Evolutionary conservation across 1,140 invertebrate species (phyloP), one percentile per base, ranked within the genome.

Genomic region (Drosophila sp.): DNA sequence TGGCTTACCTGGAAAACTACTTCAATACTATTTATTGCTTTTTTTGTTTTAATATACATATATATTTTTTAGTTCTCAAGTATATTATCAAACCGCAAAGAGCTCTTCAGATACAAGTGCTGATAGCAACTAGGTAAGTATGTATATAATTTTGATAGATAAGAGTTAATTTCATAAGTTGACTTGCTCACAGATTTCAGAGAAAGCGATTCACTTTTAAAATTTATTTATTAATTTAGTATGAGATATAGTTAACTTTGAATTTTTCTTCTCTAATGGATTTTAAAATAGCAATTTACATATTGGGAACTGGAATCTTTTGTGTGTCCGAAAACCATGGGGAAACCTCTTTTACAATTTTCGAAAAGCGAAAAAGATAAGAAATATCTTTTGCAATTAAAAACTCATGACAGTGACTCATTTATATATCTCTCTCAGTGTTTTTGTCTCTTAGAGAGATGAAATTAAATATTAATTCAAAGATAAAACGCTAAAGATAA

Each of bases 1-100:
- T 29, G 27, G 25, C 2, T 63, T 74, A 66, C 73, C 30, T 25
- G 55, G 72, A 76, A 76, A 76, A 76, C 58, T 63, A 62, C 41
- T 62, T 60, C 58, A 58, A 10, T 35, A 10, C 5, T 25, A 25
- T 10, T 10, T 1, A 10, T 50, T 50, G 10, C 10, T 7, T 47
- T 25, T 41, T 41, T 41, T 41, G 30, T 32, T 56, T 32, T 56
- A 6, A 1, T 17, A 3, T 23, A 47, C 8, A 50, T 8, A 32
- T 29, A 3, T 17, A 35, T 58, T 23, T 58, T 58, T 50, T 27
- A 8, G 25, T 7, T 47, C 2, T 50, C 23, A 27, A 25, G 44
- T 27, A 7, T 68, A 68, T 75, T 72, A 68, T n/a, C 2, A 17
- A 29, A 17, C 25, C 40, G 11, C 38, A 50, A 50, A 33, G 47